phyloP scores from a whole-genome alignment of 2,888 invertebrate species.

The Acleris holmiana region DNA sequence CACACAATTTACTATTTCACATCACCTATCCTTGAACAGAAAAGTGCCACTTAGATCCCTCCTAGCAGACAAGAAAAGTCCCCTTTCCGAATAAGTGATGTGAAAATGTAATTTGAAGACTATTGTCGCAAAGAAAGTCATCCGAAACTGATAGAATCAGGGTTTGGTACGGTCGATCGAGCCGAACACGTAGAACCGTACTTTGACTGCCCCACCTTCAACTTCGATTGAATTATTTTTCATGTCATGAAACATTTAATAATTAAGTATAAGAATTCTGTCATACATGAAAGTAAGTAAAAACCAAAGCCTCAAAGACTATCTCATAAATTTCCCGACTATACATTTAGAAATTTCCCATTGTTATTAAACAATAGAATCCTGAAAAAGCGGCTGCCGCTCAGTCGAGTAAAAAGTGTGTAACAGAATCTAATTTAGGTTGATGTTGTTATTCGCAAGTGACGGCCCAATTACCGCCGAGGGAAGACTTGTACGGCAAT shows the following conservation, averaged over 20 bases:
- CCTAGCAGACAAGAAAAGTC: too few species aligned
- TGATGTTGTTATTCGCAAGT: slow-evolving; percentile 8
- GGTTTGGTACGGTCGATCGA: too few species aligned
- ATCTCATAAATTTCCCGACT: not conserved
- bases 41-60: too few species aligned
- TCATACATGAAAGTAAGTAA: not conserved
- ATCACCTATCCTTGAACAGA: too few species aligned
- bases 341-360: not conserved
- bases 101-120: too few species aligned
- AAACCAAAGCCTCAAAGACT: not conserved
- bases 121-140: too few species aligned
- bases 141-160: too few species aligned
- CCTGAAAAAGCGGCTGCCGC: not conserved
- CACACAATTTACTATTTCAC: too few species aligned
- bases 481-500: not conserved
- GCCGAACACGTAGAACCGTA: too few species aligned
- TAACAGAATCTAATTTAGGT: slow-evolving; percentile 14
- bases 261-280: not conserved
- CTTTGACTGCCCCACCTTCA: too few species aligned
- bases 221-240: not conserved
- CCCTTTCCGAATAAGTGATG: too few species aligned
- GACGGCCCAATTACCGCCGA: not conserved
- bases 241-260: too few species aligned
- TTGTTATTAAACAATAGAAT: not conserved
- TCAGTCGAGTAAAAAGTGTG: slow-evolving; percentile 9